Conservation (phyloP, 2,797 vertebrate genomes). For the Merluccius polli region DNA sequence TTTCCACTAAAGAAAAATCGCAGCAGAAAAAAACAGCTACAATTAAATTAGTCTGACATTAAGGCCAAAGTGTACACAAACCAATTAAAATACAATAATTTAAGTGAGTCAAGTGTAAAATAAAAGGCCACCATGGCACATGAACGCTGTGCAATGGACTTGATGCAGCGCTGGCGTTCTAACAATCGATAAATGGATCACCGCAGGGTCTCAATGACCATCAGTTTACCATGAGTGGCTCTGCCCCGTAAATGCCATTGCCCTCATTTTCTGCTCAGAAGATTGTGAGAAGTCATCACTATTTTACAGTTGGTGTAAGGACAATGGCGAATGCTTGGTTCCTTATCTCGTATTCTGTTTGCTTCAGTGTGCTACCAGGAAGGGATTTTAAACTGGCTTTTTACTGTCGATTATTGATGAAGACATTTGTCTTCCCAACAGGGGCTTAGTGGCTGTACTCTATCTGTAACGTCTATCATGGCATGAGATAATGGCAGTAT, state of each 20-base stretch:
- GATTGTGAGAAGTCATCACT: not conserved
- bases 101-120: not conserved
- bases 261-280: not conserved
- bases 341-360: conserved; percentile 13
- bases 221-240: not conserved
- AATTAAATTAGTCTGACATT: not conserved
- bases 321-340: not conserved
- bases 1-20: not conserved
- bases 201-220: too few species aligned
- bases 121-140: not conserved
- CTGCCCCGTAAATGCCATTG: not conserved
- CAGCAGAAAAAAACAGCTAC: too few species aligned
- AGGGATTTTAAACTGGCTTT: conserved; percentile 41
- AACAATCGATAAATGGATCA: too few species aligned
- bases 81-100: not conserved
- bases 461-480: conserved; percentile 28
- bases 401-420: conserved; percentile 47
- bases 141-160: too few species aligned
- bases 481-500: conserved; percentile 23
- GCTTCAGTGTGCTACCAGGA: conserved; percentile 19
- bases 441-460: conserved; percentile 32
- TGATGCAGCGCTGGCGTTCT: too few species aligned
- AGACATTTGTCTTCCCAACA: conserved; percentile 44
- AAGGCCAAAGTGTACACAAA: not conserved
- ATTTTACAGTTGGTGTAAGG: not conserved